phyloP scores from a whole-genome alignment of 35 echinoderm and acorn worm genomes.

The Holothuria glaberrima region DNA sequence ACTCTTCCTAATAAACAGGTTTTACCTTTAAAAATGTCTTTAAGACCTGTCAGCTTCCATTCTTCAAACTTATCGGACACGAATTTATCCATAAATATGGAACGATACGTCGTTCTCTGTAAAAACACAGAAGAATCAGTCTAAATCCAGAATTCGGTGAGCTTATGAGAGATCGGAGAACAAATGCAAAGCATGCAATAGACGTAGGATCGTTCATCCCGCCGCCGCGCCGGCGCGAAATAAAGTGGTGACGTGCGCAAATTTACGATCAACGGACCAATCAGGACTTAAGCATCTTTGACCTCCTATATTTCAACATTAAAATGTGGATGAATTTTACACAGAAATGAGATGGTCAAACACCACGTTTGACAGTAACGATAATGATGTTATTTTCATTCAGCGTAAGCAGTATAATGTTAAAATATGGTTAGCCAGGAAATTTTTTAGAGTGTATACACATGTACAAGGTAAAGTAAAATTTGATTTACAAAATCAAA shows the following conservation, averaged over 20 bases:
- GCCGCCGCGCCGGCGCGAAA: neutral
- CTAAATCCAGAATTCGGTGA: conserved; percentile 8
- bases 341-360: no score
- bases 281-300: no score
- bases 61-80: no score
- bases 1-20: conserved; percentile 27
- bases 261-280: no score
- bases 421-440: neutral
- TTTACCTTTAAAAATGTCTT: no score
- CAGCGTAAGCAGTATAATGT: conserved; percentile 1
- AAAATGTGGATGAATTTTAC: no score
- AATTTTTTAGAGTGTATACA: neutral
- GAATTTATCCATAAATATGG: conserved; percentile 7
- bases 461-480: no score
- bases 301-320: no score
- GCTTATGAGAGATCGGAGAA: neutral
- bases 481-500: no score
- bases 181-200: neutral
- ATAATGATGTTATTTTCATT: no score
- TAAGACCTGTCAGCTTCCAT: conserved; percentile 23
- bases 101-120: conserved; percentile 7
- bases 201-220: neutral
- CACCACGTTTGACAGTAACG: neutral
- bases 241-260: no score
- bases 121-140: conserved; percentile 15